phyloP scores from a whole-genome alignment of 2,797 vertebrate genomes.

The Heterohyrax brucei region DNA sequence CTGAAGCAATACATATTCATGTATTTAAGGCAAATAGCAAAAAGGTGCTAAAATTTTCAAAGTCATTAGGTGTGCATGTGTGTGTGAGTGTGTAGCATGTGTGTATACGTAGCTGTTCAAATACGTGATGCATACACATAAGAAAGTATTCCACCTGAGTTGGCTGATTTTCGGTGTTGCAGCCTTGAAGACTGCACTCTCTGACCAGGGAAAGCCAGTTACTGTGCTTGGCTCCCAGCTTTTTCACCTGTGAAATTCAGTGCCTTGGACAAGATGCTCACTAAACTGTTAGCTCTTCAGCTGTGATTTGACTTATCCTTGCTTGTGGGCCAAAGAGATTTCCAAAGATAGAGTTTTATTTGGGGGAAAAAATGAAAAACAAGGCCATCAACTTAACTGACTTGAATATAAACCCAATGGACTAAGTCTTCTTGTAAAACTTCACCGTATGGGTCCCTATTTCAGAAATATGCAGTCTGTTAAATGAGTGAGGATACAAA shows the following conservation, averaged over 20 bases:
- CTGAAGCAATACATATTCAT: conserved; percentile 62
- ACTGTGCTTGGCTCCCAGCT: conserved; percentile 5
- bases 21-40: conserved; percentile 61
- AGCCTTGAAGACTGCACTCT: conserved; percentile 44
- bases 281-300: conserved; percentile 48
- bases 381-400: conserved; percentile 35
- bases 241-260: conserved; percentile 71
- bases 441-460: neutral
- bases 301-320: conserved; percentile 12
- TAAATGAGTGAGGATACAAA: neutral
- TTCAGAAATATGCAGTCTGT: conserved; percentile 41
- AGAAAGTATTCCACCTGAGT: neutral
- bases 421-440: conserved; percentile 57
- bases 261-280: conserved; percentile 12
- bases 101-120: neutral
- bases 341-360: conserved; percentile 63
- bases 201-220: conserved; percentile 32
- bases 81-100: neutral
- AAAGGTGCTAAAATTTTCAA: conserved; percentile 46
- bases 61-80: conserved; percentile 37
- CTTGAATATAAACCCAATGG: conserved; percentile 28
- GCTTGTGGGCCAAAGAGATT: neutral
- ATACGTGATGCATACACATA: conserved; percentile 42
- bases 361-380: conserved; percentile 60
- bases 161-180: conserved; percentile 5